These are phyloP conservation scores for Brachypalpus laphriformis DNA, from an alignment of 2,888 invertebrate genomes.

Conservation along the genomic window DNA sequence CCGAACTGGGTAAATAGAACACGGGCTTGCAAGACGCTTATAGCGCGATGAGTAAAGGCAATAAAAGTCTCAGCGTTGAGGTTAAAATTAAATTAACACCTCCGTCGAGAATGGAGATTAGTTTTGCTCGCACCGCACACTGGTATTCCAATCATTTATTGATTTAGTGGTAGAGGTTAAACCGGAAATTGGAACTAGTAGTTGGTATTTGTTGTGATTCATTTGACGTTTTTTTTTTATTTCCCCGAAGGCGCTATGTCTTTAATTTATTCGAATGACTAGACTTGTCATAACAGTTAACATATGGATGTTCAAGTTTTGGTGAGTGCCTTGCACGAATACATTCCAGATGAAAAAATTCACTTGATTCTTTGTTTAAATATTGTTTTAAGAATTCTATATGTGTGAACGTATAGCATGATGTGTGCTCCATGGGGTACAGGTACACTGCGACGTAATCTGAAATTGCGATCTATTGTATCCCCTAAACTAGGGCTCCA, in stretches of 20 bases:
- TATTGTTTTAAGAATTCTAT: too few relatives aligned
- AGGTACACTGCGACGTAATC: too few relatives aligned
- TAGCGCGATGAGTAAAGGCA: not conserved
- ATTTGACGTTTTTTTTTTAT: not conserved
- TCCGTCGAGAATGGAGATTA: not conserved
- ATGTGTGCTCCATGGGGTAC: too few relatives aligned
- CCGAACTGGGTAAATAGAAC: not conserved
- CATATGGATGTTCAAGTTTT: not conserved
- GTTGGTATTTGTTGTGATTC: not conserved
- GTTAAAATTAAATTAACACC: constrained; percentile 29
- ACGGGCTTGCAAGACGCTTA: not conserved
- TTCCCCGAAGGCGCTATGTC: not conserved
- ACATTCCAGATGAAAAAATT: too few relatives aligned
- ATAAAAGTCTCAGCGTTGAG: not conserved
- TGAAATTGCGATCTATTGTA: too few relatives aligned
- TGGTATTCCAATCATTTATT: not conserved
- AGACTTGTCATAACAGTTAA: not conserved
- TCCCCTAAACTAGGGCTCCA: too few relatives aligned
- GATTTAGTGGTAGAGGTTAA: not conserved
- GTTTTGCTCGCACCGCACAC: not conserved
- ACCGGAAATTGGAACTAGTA: constrained; percentile 2
- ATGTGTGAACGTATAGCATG: too few relatives aligned
- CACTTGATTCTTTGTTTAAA: too few relatives aligned
- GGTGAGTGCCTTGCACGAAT: not conserved
- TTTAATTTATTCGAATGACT: not conserved